phyloP scores from a whole-genome alignment of 2,888 invertebrate genomes.

The Chrysomela aeneicollis region DNA sequence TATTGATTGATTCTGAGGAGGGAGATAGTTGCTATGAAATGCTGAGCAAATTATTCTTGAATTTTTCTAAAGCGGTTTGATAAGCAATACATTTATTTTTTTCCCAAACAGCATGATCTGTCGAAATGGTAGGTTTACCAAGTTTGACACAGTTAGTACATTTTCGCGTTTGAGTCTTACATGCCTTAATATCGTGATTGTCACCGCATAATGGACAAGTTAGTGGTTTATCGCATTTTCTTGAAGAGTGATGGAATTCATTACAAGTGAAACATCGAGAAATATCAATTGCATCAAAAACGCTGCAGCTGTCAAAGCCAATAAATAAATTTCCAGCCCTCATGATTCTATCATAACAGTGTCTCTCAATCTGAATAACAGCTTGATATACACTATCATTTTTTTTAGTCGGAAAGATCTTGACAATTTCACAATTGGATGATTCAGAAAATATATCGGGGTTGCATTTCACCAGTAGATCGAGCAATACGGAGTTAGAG shows the following conservation, averaged over 20 bases:
- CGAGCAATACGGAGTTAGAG: background rate
- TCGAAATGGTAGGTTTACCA: too few relatives aligned
- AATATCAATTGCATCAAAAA: slow-evolving; percentile 8
- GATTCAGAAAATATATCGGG: slow-evolving; percentile 4
- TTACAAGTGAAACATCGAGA: slow-evolving; percentile 8
- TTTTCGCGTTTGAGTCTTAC: background rate
- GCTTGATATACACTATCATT: background rate
- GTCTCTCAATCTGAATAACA: too few relatives aligned
- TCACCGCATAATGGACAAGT: background rate
- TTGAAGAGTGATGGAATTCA: slow-evolving; percentile 13
- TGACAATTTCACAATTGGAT: slow-evolving; percentile 10
- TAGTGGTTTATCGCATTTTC: background rate
- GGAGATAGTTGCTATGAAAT: too few relatives aligned
- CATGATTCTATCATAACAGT: slow-evolving; percentile 13
- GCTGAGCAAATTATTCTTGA: too few relatives aligned
- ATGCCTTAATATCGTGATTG: too few relatives aligned
- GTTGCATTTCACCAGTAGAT: background rate
- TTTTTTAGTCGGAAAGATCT: slow-evolving; percentile 5
- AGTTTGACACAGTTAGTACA: too few relatives aligned
- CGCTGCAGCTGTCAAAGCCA: slow-evolving; percentile 12
- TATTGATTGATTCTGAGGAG: too few relatives aligned
- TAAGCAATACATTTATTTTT: too few relatives aligned
- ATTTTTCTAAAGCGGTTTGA: too few relatives aligned
- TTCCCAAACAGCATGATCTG: too few relatives aligned
- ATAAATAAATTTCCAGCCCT: slow-evolving; percentile 10